These are phyloP conservation scores for Epirrhoe alternata DNA, from an alignment of 2,888 invertebrate species.

Conservation along the genomic window DNA sequence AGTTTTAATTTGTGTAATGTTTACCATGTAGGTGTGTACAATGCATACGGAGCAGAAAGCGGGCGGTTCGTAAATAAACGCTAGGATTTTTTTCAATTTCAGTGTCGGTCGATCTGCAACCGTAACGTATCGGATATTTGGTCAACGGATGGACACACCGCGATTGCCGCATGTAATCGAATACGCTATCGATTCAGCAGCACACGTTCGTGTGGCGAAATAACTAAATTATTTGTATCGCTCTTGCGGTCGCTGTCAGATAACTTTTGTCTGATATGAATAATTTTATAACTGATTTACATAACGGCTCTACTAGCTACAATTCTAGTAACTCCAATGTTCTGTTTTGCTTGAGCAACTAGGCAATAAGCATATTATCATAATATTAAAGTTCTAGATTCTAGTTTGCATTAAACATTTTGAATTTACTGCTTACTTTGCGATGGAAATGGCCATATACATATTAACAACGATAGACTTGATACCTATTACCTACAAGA, in stretches of 20 bases:
- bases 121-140: slow-evolving; percentile 67
- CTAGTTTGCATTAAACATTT: slow-evolving; percentile 21
- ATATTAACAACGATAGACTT: background rate
- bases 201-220: slow-evolving; percentile 55
- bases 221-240: slow-evolving; percentile 60
- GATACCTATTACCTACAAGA: background rate
- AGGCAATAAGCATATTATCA: slow-evolving; percentile 24
- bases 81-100: slow-evolving; percentile 59
- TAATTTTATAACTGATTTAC: slow-evolving; percentile 34
- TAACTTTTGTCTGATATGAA: slow-evolving; percentile 37
- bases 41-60: slow-evolving; percentile 33
- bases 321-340: slow-evolving; percentile 23
- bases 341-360: slow-evolving; percentile 22
- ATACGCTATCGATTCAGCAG: slow-evolving; percentile 63
- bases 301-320: slow-evolving; percentile 22
- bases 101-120: slow-evolving; percentile 48
- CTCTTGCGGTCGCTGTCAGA: slow-evolving; percentile 42
- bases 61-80: slow-evolving; percentile 39
- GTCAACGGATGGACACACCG: slow-evolving; percentile 62
- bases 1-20: slow-evolving; percentile 71
- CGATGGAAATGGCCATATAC: background rate
- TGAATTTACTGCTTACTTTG: background rate
- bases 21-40: slow-evolving; percentile 5
- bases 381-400: slow-evolving; percentile 19
- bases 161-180: slow-evolving; percentile 70